Conservation (phyloP, 2,113 vertebrate species). For the Bubo blakistoni region DNA sequence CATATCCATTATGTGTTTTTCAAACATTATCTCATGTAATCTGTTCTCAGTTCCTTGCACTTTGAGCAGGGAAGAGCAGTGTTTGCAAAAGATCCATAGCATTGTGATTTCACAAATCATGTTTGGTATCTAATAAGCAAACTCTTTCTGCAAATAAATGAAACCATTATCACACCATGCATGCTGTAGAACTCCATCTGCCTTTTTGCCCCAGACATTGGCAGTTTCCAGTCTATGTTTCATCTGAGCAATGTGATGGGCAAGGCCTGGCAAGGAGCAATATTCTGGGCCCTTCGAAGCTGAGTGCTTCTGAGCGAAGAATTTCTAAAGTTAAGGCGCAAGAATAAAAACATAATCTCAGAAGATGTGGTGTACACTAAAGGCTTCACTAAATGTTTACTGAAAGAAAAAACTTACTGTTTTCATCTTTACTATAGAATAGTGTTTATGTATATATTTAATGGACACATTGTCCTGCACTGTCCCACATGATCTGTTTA, state of each 20-base stretch:
- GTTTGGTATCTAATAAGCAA: background rate
- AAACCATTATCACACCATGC: accelerated
- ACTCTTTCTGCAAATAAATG: background rate
- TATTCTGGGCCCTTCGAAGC: background rate
- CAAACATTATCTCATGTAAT: background rate
- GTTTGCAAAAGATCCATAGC: background rate
- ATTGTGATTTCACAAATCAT: background rate
- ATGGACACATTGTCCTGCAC: background rate
- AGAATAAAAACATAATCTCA: background rate
- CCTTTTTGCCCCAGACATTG: background rate
- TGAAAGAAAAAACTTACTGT: background rate
- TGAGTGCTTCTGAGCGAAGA: background rate
- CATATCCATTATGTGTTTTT: background rate
- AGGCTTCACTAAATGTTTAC: background rate
- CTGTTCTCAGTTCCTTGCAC: background rate
- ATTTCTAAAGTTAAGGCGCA: background rate
- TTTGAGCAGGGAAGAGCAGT: background rate
- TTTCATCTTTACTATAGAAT: background rate
- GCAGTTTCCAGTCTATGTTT: background rate
- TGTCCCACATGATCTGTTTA: accelerated
- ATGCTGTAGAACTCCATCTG: background rate
- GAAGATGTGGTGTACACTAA: background rate
- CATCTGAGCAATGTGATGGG: background rate
- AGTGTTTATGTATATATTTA: background rate
- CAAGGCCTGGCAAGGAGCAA: background rate